Evolutionary conservation across 2,113 vertebrate genomes (phyloP).

Genomic region (Mobula birostris): DNA sequence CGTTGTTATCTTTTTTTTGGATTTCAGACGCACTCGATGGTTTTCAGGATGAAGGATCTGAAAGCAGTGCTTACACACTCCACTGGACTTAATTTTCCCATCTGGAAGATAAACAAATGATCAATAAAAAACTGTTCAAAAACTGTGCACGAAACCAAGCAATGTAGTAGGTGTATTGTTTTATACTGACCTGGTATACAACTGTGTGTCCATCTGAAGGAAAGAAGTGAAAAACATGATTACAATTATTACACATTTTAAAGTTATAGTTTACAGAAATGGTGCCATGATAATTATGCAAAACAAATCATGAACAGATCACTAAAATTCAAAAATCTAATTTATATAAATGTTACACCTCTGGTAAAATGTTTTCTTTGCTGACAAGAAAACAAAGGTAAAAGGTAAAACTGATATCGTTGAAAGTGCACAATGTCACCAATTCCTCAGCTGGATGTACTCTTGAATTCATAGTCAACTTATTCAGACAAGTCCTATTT

Average conservation of each 20-base stretch:
- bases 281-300: background rate
- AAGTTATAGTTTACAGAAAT: background rate
- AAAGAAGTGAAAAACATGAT: background rate
- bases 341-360: background rate
- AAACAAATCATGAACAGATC: background rate
- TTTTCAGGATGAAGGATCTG: constrained; percentile 70
- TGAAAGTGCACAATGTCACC: too few relatives aligned
- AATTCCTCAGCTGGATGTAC: too few relatives aligned
- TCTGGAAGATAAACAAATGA: constrained; percentile 46
- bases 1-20: constrained; percentile 65
- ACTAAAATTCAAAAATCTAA: constrained; percentile 15
- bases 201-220: background rate
- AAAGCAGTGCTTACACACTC: constrained; percentile 71
- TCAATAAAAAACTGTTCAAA: background rate
- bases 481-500: too few relatives aligned
- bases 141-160: background rate
- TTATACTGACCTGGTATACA: constrained; percentile 15
- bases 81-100: constrained; percentile 40
- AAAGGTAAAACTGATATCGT: too few relatives aligned
- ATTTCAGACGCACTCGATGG: constrained; percentile 64
- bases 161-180: background rate
- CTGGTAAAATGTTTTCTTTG: background rate
- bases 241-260: background rate
- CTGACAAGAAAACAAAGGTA: background rate
- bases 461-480: too few relatives aligned